phyloP scores from a whole-genome alignment of 2,113 vertebrate species.

The Carassius gibelio region DNA sequence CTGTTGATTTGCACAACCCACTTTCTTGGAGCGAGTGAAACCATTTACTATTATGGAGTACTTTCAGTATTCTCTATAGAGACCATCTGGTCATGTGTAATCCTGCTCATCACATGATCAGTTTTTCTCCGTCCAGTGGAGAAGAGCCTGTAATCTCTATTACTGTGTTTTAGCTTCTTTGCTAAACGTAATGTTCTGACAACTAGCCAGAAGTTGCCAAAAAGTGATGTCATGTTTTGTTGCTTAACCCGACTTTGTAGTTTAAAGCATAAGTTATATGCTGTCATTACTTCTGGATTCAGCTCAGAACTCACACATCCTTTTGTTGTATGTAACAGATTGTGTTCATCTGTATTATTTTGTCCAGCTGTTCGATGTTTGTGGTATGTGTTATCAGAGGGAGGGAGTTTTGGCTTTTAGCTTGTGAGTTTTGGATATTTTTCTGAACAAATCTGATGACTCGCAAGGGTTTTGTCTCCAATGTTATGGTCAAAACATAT shows the following conservation, averaged over 20 bases:
- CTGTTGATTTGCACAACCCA: not conserved
- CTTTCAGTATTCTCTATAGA: conserved; percentile 19
- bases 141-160: conserved; percentile 31
- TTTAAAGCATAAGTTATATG: not conserved
- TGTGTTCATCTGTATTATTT: not conserved
- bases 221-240: conserved; percentile 7
- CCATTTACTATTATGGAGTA: not conserved
- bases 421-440: conserved; percentile 28
- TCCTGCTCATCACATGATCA: conserved; percentile 26
- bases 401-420: conserved; percentile 1
- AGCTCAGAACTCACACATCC: not conserved
- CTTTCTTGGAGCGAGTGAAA: not conserved
- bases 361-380: conserved; percentile 22
- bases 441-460: conserved; percentile 27
- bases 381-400: not conserved
- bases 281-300: not conserved
- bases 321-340: not conserved
- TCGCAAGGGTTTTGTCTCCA: conserved; percentile 20
- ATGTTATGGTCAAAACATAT: conserved; percentile 25
- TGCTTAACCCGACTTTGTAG: not conserved
- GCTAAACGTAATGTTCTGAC: not conserved
- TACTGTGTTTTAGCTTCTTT: conserved; percentile 3
- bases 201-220: not conserved
- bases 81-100: conserved; percentile 54
- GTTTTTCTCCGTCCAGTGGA: not conserved